Evolutionary conservation across 2,888 invertebrate species (phyloP).

Genomic region (Sinhomidia bicolor): DNA sequence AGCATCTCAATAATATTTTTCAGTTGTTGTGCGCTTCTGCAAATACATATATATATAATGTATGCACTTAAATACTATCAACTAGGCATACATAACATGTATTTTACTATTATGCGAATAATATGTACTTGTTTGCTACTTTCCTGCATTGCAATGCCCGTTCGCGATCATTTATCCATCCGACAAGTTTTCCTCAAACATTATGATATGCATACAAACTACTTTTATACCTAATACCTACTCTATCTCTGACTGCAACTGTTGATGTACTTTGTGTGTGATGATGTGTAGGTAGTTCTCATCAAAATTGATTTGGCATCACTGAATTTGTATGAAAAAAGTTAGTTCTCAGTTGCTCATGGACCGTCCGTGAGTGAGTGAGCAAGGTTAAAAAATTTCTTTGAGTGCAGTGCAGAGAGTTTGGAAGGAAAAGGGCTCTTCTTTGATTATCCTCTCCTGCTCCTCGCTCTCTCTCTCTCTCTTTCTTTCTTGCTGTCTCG

Average conservation of each 20-base stretch:
- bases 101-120: not conserved
- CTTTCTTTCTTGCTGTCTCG: not conserved
- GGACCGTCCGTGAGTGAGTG: conserved; percentile 52
- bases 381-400: conserved; percentile 54
- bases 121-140: conserved; percentile 23
- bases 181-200: conserved; percentile 44
- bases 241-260: not conserved
- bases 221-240: conserved; percentile 18
- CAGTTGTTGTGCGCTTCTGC: not conserved
- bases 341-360: conserved; percentile 60
- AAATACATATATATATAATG: not conserved
- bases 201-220: conserved; percentile 5
- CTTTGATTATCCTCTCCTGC: not conserved
- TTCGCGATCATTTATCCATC: conserved; percentile 39
- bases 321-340: conserved; percentile 55
- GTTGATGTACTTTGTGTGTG: conserved; percentile 22
- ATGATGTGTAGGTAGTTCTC: conserved; percentile 9
- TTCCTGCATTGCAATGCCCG: conserved; percentile 29
- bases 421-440: conserved; percentile 2
- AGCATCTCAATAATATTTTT: conserved; percentile 6
- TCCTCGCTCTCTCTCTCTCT: not conserved
- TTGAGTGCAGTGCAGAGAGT: not conserved
- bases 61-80: too few relatives aligned
- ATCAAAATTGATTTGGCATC: conserved; percentile 56
- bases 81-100: not conserved